These are phyloP conservation scores for Furnarius figulus DNA, from an alignment of 2,113 vertebrate genomes.

Conservation along the genomic window DNA sequence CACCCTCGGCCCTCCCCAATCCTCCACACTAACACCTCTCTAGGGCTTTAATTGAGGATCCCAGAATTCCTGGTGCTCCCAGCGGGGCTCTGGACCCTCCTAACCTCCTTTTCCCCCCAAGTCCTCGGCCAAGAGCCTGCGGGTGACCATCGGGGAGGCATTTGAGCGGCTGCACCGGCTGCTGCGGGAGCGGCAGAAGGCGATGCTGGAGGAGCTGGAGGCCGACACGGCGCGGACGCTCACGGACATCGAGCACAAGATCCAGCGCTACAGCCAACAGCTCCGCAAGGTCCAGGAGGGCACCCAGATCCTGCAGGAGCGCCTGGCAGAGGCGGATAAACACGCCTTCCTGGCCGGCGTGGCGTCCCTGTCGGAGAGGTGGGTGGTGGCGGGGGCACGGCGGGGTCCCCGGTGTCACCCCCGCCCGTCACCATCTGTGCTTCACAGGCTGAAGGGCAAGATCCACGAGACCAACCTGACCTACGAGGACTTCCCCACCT, in stretches of 20 bases:
- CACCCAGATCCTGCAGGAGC: conserved; percentile 94
- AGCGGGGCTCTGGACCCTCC: neutral
- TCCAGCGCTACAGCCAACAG: conserved; percentile 96
- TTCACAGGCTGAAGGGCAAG: conserved; percentile 91
- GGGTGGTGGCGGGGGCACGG: accelerated
- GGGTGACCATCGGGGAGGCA: conserved; percentile 90
- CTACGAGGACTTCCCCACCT: conserved; percentile 96
- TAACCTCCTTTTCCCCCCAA: conserved; percentile 22
- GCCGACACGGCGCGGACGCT: conserved; percentile 90
- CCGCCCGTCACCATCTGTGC: neutral
- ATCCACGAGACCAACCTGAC: conserved; percentile 96
- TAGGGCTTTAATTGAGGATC: neutral
- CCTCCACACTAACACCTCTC: neutral
- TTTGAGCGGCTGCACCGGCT: conserved; percentile 94
- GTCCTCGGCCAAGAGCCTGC: conserved; percentile 94
- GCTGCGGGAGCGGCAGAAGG: conserved; percentile 94
- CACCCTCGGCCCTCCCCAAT: neutral
- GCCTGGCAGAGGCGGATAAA: conserved; percentile 84
- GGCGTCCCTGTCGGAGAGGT: conserved; percentile 90
- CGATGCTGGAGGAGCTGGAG: conserved; percentile 98
- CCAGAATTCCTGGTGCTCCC: neutral
- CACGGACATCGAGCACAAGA: conserved; percentile 94
- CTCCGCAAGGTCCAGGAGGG: conserved; percentile 95
- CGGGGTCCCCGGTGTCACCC: neutral
- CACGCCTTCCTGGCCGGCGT: conserved; percentile 91